Evolutionary conservation across 2,888 invertebrate genomes (phyloP).

Genomic region (Acrocera orbiculus): DNA sequence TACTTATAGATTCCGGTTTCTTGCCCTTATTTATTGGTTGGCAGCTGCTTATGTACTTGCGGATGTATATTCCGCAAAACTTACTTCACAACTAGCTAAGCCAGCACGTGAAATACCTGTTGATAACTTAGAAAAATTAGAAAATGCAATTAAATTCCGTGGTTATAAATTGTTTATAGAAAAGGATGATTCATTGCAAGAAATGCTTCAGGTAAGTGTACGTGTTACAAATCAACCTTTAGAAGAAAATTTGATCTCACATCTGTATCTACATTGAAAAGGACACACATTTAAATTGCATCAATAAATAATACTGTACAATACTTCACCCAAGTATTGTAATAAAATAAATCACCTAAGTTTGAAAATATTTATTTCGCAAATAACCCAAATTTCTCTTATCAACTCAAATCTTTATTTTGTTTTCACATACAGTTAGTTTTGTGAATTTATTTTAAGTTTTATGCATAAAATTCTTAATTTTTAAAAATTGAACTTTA

Average conservation of each 20-base stretch:
- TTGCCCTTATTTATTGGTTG: conserved; percentile 52
- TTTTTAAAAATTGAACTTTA: neutral
- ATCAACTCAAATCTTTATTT: neutral
- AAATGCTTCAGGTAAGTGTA: conserved; percentile 46
- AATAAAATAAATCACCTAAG: too few species aligned
- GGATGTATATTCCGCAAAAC: conserved; percentile 61
- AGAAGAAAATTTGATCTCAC: too few species aligned
- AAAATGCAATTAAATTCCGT: conserved; percentile 44
- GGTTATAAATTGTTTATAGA: conserved; percentile 53
- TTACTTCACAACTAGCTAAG: conserved; percentile 54
- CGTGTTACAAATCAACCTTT: too few species aligned
- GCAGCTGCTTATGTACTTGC: conserved; percentile 61
- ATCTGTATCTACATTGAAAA: too few species aligned
- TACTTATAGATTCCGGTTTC: conserved; percentile 46
- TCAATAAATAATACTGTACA: too few species aligned
- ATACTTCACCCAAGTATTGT: too few species aligned
- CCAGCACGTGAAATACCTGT: conserved; percentile 55
- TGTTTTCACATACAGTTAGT: neutral
- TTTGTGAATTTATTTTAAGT: neutral
- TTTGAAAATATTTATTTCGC: too few species aligned
- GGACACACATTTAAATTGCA: too few species aligned
- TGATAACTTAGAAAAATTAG: conserved; percentile 43
- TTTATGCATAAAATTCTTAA: too few species aligned
- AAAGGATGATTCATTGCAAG: conserved; percentile 51
- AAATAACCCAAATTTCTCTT: too few species aligned